A percentile compares a stretch with the other conserved stretches of the same genome.
phyloP scores from a whole-genome alignment of 2,888 invertebrate species.

The Drosophila heteroneura region DNA sequence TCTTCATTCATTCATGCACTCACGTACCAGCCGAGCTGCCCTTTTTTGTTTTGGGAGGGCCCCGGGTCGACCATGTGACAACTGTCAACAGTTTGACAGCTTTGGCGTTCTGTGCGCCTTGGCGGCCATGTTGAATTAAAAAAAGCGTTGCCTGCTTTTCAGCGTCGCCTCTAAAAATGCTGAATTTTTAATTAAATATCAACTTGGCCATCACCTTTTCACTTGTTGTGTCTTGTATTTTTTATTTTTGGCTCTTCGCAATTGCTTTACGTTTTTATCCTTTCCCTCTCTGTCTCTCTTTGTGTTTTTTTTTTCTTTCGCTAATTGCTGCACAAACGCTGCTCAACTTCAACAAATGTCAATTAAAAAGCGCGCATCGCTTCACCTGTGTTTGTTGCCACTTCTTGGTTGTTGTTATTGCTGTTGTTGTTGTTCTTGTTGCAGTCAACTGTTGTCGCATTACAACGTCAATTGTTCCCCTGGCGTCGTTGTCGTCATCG shows the following conservation, averaged over 20 bases:
- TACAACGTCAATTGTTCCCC: slow-evolving; percentile 76
- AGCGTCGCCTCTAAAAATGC: slow-evolving; percentile 47
- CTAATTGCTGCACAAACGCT: slow-evolving; percentile 75
- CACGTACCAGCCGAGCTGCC: slow-evolving; percentile 44
- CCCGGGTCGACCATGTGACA: slow-evolving; percentile 76
- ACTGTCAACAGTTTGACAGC: slow-evolving; percentile 79
- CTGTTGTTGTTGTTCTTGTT: slow-evolving; percentile 43
- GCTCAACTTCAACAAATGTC: slow-evolving; percentile 70
- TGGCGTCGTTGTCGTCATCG: slow-evolving; percentile 36
- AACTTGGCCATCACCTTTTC: slow-evolving; percentile 64
- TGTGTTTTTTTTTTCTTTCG: slow-evolving; percentile 18
- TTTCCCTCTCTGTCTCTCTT: slow-evolving; percentile 19
- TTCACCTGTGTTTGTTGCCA: slow-evolving; percentile 40
- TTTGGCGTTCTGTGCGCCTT: slow-evolving; percentile 55
- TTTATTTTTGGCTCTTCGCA: slow-evolving; percentile 40
- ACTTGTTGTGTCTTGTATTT: slow-evolving; percentile 33
- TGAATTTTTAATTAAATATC: slow-evolving; percentile 82
- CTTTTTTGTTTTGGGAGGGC: slow-evolving; percentile 36
- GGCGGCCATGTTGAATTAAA: slow-evolving; percentile 54
- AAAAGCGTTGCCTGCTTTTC: slow-evolving; percentile 63
- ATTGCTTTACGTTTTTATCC: slow-evolving; percentile 50
- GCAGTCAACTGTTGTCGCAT: slow-evolving; percentile 77
- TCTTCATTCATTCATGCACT: slow-evolving; percentile 54
- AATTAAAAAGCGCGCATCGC: slow-evolving; percentile 77
- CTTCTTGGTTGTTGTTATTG: slow-evolving; percentile 58